Evolutionary conservation across 2,113 vertebrate species (phyloP).

Genomic region (Amphiprion ocellaris): DNA sequence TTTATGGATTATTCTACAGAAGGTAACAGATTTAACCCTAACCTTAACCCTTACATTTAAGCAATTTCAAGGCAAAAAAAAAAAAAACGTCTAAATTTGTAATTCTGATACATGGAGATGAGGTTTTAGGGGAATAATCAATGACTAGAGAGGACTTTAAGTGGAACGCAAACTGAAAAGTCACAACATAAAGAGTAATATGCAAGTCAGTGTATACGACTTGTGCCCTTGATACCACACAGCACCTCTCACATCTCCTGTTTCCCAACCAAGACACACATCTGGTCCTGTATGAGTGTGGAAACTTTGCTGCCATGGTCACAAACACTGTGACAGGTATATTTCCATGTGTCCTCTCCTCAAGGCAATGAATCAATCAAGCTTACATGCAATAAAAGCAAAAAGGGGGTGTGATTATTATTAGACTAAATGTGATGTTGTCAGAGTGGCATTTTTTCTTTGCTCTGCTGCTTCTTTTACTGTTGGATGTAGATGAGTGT

Average conservation of each 20-base stretch:
- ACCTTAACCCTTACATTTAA: no score
- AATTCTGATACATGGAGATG: no score
- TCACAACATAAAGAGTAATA: background rate
- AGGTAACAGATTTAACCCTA: no score
- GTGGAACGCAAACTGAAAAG: background rate
- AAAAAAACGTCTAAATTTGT: no score
- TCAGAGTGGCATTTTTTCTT: constrained; percentile 54
- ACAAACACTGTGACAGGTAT: constrained; percentile 67
- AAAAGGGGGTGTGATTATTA: constrained; percentile 72
- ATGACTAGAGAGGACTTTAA: background rate
- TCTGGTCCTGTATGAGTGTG: constrained; percentile 26
- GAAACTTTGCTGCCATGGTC: constrained; percentile 59
- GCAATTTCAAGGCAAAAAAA: no score
- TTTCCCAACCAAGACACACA: constrained; percentile 31
- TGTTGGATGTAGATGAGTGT: constrained; percentile 77
- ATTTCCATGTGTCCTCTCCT: constrained; percentile 66
- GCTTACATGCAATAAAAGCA: constrained; percentile 74
- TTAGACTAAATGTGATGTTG: constrained; percentile 73
- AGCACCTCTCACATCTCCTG: constrained; percentile 23
- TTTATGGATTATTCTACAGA: no score
- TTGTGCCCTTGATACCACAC: background rate
- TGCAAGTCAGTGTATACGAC: background rate
- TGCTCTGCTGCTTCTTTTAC: constrained; percentile 68
- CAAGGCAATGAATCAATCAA: constrained; percentile 78
- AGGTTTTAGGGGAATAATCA: no score